Percentiles rank a stretch among this genome's conserved stretches.
Evolutionary conservation across 2,113 vertebrate species (phyloP).

Genomic region (Leucopsar rothschildi): DNA sequence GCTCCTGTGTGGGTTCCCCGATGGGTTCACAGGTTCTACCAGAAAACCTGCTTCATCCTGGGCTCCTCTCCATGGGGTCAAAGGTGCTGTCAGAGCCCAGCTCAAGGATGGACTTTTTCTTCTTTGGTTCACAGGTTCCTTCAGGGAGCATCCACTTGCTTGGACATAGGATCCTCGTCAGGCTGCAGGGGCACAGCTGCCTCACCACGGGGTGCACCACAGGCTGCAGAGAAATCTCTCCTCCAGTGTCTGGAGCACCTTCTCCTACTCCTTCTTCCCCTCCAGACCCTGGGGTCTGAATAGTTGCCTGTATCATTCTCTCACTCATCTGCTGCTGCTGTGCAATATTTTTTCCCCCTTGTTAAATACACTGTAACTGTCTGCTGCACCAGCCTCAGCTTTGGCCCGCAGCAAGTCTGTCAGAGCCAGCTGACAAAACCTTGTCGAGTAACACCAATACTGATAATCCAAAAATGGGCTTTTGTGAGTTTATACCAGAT

Average conservation of each 20-base stretch:
- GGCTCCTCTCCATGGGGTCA: neutral
- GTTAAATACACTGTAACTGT: neutral
- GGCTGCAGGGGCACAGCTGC: neutral
- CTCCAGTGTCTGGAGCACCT: neutral
- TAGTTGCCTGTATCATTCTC: neutral
- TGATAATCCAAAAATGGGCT: neutral
- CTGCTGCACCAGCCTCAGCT: neutral
- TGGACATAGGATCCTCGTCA: neutral
- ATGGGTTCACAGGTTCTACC: neutral
- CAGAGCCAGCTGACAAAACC: neutral
- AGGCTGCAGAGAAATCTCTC: neutral
- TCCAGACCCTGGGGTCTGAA: neutral
- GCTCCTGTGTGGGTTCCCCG: neutral
- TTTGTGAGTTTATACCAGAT: neutral
- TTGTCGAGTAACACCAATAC: neutral
- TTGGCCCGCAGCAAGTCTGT: rapidly evolving
- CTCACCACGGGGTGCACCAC: neutral
- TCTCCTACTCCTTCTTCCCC: neutral
- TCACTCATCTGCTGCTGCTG: neutral
- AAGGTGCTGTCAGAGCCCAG: neutral
- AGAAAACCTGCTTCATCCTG: neutral
- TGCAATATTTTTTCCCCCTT: neutral
- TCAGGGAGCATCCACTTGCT: neutral
- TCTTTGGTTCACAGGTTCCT: neutral
- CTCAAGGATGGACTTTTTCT: neutral